These are phyloP conservation scores for Amazona finschi DNA, from an alignment of 2,797 vertebrate species.

Conservation along the genomic window DNA sequence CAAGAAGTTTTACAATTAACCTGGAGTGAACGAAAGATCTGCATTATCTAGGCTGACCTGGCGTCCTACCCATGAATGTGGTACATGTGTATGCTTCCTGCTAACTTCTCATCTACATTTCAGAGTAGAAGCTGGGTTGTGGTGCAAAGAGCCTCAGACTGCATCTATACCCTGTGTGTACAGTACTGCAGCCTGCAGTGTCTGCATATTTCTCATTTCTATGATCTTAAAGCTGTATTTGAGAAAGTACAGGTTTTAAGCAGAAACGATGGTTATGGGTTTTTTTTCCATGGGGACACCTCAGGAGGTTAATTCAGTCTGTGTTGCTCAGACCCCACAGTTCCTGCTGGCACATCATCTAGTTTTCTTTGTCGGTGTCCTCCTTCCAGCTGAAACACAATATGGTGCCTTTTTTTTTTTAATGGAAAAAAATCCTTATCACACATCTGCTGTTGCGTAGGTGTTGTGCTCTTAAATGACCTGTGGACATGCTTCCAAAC, in stretches of 20 bases:
- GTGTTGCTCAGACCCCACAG: neutral
- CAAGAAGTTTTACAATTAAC: neutral
- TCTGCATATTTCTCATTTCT: neutral
- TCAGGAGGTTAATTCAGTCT: neutral
- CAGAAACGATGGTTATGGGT: neutral
- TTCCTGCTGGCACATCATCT: neutral
- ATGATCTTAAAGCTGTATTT: neutral
- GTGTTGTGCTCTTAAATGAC: neutral
- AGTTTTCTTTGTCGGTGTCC: neutral
- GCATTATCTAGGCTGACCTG: neutral
- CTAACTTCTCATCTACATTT: neutral
- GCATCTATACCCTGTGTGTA: neutral
- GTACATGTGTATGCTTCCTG: neutral
- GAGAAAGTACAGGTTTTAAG: neutral
- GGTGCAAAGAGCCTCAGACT: neutral
- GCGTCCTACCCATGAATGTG: neutral
- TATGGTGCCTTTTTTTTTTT: neutral
- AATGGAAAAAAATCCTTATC: neutral
- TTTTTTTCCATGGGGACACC: neutral
- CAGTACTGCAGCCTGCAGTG: neutral
- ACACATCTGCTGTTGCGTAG: neutral
- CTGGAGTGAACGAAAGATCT: neutral
- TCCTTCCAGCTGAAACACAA: conserved; percentile 33
- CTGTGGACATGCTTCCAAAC: neutral
- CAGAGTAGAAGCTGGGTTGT: neutral